These are phyloP conservation scores for Busseola fusca DNA, from an alignment of 2,888 invertebrate species.

Conservation along the genomic window DNA sequence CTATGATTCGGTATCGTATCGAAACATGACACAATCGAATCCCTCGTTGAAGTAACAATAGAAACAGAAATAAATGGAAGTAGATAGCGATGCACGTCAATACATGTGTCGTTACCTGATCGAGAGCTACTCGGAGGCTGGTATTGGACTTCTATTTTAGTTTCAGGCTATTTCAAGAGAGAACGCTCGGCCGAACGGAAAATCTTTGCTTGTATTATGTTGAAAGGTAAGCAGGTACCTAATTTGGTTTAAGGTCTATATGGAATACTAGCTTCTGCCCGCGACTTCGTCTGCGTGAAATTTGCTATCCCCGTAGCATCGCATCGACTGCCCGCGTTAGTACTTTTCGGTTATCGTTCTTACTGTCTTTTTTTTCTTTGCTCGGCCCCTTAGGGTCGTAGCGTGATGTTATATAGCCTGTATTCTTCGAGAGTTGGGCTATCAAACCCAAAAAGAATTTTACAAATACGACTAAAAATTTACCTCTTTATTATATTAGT, in stretches of 20 bases:
- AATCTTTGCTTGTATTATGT: constrained; percentile 54
- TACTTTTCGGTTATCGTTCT: no score
- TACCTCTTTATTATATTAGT: no score
- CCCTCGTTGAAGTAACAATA: constrained; percentile 63
- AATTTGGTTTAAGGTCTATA: constrained; percentile 28
- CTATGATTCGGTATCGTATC: constrained; percentile 40
- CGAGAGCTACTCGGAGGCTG: constrained; percentile 48
- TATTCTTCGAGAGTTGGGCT: no score
- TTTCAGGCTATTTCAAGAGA: constrained; percentile 61
- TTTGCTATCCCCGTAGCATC: no score
- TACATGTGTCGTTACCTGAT: constrained; percentile 43
- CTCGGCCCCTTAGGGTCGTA: no score
- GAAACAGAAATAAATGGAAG: constrained; percentile 28
- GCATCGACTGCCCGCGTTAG: no score
- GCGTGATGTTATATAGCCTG: no score
- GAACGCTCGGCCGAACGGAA: constrained; percentile 62
- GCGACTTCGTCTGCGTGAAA: no score
- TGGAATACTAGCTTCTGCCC: neutral
- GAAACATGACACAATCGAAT: constrained; percentile 54
- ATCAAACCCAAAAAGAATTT: no score
- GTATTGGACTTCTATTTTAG: constrained; percentile 71
- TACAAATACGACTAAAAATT: no score
- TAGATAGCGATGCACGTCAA: constrained; percentile 51
- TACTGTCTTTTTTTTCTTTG: no score
- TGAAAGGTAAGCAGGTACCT: constrained; percentile 31